Base-by-base conservation (phyloP, 2,797 vertebrate species). In the Danionella dracula region DNA sequence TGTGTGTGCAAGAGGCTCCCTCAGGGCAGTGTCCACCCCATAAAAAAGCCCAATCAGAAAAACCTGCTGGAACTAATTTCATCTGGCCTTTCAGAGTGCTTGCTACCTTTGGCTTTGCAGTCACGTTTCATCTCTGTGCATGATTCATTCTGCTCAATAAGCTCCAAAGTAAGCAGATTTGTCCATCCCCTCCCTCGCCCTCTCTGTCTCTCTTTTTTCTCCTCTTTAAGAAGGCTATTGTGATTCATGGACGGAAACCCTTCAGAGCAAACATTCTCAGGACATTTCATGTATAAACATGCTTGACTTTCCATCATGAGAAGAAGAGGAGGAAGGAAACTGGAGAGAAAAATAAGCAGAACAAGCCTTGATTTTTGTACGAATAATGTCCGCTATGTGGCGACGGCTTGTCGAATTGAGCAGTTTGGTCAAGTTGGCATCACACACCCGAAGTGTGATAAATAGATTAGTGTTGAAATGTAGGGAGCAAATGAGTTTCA, bases 91-190 rank as follows among this genome's bases (percentile, higher is more conserved):
- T 85, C 82, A 84, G 41, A 59, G 56, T 44, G 8, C 7, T 45
- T 73, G 73, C 84, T 84, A 85, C 84, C 82, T 86, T 89, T 87
- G 78, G 84, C 87, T 90, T 89, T 88, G 84, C 86, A 85, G 84
- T 90, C 87, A 88, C 87, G 84, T 88, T 87, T 87, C 83, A 82
- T 87, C 84, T 83, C 78, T 73, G 82, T 85, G 85, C 84, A 85
- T 87, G 88, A 89, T 86, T 88, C 87, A 90, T 89, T 89, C 87
- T 89, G 86, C 86, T 90, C 89, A 90, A 89, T 90, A 90, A 91
- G 89, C 88, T 88, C 85, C 84, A 88, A 87, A 89, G 89, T 90
- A 91, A 91, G 89, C 87, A 91, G 87, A 90, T 91, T 90, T 90
- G 87, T 89, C 85, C 84, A 83, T 81, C 82, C 51, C 45, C 54